Percentiles rank a stretch among this genome's conserved stretches.
Evolutionary conservation across 92 coral and sea anemone genomes (phyloP).

Genomic region (Chrysogorgia sp.): DNA sequence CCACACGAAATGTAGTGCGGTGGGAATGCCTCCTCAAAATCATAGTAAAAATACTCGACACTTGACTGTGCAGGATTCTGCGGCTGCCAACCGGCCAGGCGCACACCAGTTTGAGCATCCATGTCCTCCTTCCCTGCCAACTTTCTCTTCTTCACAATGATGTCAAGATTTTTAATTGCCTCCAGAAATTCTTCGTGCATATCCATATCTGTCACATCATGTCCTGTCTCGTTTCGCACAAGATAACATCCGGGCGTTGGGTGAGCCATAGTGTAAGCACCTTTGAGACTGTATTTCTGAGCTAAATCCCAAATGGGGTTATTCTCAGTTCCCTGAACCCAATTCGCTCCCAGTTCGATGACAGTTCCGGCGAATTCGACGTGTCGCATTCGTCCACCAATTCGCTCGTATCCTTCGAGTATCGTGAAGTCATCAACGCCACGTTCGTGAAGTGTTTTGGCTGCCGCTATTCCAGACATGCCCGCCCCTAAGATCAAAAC

Average conservation of each 20-base stretch:
- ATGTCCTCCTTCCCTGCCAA: slow-evolving; percentile 62
- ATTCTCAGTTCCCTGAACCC: slow-evolving; percentile 74
- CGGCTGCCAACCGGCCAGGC: slow-evolving; percentile 76
- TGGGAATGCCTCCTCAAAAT: slow-evolving; percentile 79
- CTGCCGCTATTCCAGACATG: slow-evolving; percentile 84
- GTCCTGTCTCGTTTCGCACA: slow-evolving; percentile 70
- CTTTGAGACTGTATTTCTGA: slow-evolving; percentile 64
- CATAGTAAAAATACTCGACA: slow-evolving; percentile 67
- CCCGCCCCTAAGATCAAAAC: slow-evolving; percentile 81
- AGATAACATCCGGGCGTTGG: slow-evolving; percentile 52
- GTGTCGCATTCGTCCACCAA: slow-evolving; percentile 76
- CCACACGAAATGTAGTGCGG: slow-evolving; percentile 68
- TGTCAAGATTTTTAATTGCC: slow-evolving; percentile 38
- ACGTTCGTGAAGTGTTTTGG: slow-evolving; percentile 63
- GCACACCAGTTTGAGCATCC: slow-evolving; percentile 66
- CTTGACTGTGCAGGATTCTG: slow-evolving; percentile 57
- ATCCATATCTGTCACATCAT: slow-evolving; percentile 58
- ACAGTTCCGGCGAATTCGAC: slow-evolving; percentile 70
- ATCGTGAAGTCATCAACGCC: slow-evolving; percentile 74
- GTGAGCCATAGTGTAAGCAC: slow-evolving; percentile 43
- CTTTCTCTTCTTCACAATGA: slow-evolving; percentile 55
- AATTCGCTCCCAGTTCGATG: slow-evolving; percentile 89
- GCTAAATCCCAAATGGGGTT: slow-evolving; percentile 75
- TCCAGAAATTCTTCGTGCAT: slow-evolving; percentile 29
- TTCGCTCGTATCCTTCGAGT: slow-evolving; percentile 71